Base-by-base conservation (phyloP, 2,888 invertebrate genomes). In the Hirtodrosophila trivittata region DNA sequence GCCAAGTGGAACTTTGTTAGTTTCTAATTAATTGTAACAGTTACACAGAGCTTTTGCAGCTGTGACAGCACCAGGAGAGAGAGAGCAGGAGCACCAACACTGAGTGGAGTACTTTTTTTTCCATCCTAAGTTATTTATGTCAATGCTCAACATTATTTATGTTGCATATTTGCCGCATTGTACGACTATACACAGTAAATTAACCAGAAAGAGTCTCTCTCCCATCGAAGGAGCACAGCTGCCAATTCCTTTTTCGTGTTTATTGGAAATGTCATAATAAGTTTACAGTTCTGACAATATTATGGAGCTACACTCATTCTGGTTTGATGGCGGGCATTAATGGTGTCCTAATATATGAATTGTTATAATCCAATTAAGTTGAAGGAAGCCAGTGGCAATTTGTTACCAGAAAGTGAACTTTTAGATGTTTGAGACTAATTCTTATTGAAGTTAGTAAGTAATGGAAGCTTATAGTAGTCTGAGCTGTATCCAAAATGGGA, bases 21-120 rank as follows among this genome's bases (percentile, higher is more conserved):
- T 82, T 86, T 84, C 81, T 86, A 82, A 82, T 82, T 82, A 82
- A 82, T 82, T 82, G 82, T 82, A 83, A 80, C 86, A 81, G 81
- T 85, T 73, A 73, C 82, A 72, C 82, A 72, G 58, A 72, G 50
- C 69, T 54, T 38, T 38, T 21, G 38, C 25, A 16, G 37, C 28
- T 6, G 16, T 42, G 35, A 42, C 25, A 16, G 8, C 25, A 12
- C 25, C 10, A 33, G 33, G n/a, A 32, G 25, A 9, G 25, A 2
- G 8, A 18, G 25, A 43, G 18, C 21, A 37, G 18, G 14, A 18
- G 39, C 18, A 39, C 3, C 14, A 14, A 16, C 45, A 28, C 25
- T 25, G n/a, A 21, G 18, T 21, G 5, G 18, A 21, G 18, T 21
- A 2, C 18, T 21, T 21, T 5, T 21, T 77, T 66, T 71, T 52